Base-by-base conservation (phyloP, 2,888 invertebrate genomes). In the Eupithecia pulchellata region DNA sequence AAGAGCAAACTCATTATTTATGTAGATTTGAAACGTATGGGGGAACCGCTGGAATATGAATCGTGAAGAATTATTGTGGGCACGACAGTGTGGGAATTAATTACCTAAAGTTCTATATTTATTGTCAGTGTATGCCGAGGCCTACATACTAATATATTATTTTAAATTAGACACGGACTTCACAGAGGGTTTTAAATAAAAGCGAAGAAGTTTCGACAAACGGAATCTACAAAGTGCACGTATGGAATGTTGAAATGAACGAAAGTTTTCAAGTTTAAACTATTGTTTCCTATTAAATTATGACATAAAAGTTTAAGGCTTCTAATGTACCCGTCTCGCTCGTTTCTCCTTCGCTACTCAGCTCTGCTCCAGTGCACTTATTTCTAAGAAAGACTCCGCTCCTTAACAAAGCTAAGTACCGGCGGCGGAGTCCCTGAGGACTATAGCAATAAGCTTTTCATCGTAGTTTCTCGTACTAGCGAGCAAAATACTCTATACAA, bases 351-450 rank as follows among this genome's bases (percentile, higher is more conserved):
- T 73, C 52, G 25, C 52, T 52, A 25, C 52, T 52, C 52, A 25
- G 25, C 52, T 30, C 69, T 69, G 67, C 69, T 36, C 68, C 68
- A 60, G 64, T 76, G 73, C 78, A 73, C 75, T 78, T 76, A 76
- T 76, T 75, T 68, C 73, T 75, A 78, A 79, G 76, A 81, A 79
- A 75, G 72, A 74, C 72, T 76, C 73, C 75, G 70, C 75, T 79
- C 73, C 73, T 75, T 73, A 82, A 83, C 82, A 84, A 82, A 84
- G 81, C 82, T 80, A 80, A 84, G 83, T 82, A 82, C 82, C 77
- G 77, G 78, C 77, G 78, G 79, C 78, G 78, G 78, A 75, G 78
- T 78, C 81, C 75, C 74, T 66, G 73, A 80, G 79, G 83, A 77
- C 77, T 79, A 73, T 74, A 79, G 81, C 79, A 84, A 83, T 84